phyloP scores from a whole-genome alignment of 2,888 invertebrate genomes.

The Trypoxylon attenuatum region DNA sequence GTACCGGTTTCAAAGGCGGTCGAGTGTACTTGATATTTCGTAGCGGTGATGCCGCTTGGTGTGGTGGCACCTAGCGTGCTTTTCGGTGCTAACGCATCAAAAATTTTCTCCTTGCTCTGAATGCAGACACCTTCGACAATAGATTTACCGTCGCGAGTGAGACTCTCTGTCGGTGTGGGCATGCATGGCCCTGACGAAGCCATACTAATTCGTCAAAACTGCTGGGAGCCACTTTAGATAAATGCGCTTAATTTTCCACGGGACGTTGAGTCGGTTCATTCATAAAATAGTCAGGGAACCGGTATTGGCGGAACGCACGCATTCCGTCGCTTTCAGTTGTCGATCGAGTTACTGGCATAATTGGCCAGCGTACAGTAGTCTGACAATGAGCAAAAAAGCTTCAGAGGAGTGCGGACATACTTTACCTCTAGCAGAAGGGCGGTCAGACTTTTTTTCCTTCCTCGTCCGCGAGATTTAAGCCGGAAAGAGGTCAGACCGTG shows the following conservation, averaged over 20 bases:
- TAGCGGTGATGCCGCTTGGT: conserved; percentile 28
- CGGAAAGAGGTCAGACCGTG: not conserved
- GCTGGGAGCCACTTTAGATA: not conserved
- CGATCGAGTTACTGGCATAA: not conserved
- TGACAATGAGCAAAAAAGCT: conserved; percentile 11
- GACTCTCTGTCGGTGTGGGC: not conserved
- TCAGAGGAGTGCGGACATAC: not conserved
- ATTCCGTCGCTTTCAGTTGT: not conserved
- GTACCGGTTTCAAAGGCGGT: conserved; percentile 45
- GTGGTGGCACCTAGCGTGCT: conserved; percentile 25
- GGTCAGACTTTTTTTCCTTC: conserved; percentile 7
- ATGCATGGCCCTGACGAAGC: not conserved
- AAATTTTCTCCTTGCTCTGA: conserved; percentile 2
- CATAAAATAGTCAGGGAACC: not conserved
- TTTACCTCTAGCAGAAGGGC: not conserved
- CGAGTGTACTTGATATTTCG: conserved; percentile 48
- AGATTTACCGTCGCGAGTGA: not conserved
- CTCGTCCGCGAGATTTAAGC: not conserved
- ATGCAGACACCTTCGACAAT: not conserved
- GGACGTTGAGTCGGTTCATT: not conserved
- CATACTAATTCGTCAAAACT: not conserved
- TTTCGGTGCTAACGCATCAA: conserved; percentile 11
- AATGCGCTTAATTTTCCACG: too few relatives aligned
- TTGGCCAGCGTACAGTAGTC: conserved; percentile 4
- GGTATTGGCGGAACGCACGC: not conserved